Evolutionary conservation across 2,113 vertebrate genomes (phyloP).

Genomic region (Vulpes lagopus): DNA sequence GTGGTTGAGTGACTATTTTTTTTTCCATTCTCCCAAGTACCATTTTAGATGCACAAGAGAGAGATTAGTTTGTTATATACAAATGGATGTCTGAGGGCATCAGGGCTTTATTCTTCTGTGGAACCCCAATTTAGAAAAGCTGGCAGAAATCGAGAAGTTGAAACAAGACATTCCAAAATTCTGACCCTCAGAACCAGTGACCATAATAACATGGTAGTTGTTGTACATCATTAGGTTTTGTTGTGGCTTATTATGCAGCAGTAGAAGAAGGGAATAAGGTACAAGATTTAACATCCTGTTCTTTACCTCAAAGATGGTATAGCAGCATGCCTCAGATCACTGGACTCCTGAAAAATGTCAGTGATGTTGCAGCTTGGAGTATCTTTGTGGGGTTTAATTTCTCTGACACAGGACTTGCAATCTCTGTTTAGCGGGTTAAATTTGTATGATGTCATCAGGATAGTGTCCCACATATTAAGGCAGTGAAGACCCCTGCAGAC

Average conservation of each 20-base stretch:
- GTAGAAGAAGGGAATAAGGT: not conserved
- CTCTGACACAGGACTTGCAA: not conserved
- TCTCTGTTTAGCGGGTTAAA: constrained; percentile 12
- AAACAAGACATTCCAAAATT: not conserved
- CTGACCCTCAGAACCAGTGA: not conserved
- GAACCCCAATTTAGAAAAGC: not conserved
- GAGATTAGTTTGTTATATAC: not conserved
- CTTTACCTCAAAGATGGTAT: not conserved
- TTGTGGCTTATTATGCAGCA: not conserved
- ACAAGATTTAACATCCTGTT: not conserved
- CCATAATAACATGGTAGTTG: not conserved
- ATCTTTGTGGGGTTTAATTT: not conserved
- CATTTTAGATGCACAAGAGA: constrained; percentile 38
- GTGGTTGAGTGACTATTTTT: not conserved
- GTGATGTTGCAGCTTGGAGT: not conserved
- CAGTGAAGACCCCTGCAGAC: constrained; percentile 43
- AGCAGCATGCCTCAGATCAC: not conserved
- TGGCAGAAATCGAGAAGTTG: not conserved
- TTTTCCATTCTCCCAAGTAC: not conserved
- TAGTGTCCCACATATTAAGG: not conserved
- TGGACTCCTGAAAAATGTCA: not conserved
- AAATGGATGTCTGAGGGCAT: not conserved
- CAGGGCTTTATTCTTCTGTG: not conserved
- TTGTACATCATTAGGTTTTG: not conserved
- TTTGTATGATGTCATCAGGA: not conserved